phyloP scores from a whole-genome alignment of 2,888 invertebrate species.

The Alloplasta piceator region DNA sequence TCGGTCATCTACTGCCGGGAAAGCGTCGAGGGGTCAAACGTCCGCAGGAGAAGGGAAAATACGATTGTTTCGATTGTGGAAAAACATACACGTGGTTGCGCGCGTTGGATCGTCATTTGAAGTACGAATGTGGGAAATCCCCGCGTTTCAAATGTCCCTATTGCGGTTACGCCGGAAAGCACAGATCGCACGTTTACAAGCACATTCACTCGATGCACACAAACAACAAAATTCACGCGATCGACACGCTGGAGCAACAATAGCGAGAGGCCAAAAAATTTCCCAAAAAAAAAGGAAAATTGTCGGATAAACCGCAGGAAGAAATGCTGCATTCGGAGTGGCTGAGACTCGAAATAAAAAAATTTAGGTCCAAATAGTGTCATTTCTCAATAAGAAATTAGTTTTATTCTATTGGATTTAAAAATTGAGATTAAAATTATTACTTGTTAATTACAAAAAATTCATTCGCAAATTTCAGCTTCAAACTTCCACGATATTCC shows the following conservation, averaged over 20 bases:
- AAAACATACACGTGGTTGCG: conserved; percentile 15
- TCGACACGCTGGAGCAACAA: conserved; percentile 26
- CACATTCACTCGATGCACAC: conserved; percentile 65
- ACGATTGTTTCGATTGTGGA: conserved; percentile 25
- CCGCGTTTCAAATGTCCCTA: conserved; percentile 70
- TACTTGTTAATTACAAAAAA: too few relatives aligned
- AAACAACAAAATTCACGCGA: conserved; percentile 45
- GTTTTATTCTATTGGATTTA: too few relatives aligned
- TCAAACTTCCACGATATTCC: too few relatives aligned
- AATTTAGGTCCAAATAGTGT: too few relatives aligned
- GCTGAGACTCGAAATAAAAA: too few relatives aligned
- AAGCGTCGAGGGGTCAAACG: background rate
- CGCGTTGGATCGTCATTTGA: conserved; percentile 22
- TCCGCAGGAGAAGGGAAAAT: conserved; percentile 7
- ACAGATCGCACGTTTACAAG: conserved; percentile 67
- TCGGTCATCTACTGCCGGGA: background rate
- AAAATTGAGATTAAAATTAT: too few relatives aligned
- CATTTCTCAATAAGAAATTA: too few relatives aligned
- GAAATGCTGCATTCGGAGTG: too few relatives aligned
- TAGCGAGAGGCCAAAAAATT: too few relatives aligned
- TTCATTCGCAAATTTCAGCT: too few relatives aligned
- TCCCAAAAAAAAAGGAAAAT: too few relatives aligned
- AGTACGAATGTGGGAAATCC: conserved; percentile 69
- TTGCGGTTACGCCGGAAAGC: conserved; percentile 67
- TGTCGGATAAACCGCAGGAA: too few relatives aligned